A percentile compares a stretch with the other conserved stretches of the same genome.
phyloP scores from a whole-genome alignment of 2,888 invertebrate genomes.

The Dryococelus australis region DNA sequence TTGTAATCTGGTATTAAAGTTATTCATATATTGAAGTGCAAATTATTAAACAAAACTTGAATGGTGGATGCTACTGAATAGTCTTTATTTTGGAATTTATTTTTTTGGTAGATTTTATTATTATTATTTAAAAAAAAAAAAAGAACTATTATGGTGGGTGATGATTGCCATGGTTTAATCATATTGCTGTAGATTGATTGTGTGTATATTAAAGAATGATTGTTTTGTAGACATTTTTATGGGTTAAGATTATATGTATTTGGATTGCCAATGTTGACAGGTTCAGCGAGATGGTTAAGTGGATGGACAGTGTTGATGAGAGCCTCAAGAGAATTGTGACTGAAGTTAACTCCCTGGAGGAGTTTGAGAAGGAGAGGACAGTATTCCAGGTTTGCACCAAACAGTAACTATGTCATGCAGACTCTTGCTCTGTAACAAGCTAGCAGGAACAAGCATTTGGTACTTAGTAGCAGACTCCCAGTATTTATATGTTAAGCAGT shows the following conservation, averaged over 20 bases:
- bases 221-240: not conserved
- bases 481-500: too few species aligned
- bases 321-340: conserved; percentile 83
- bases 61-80: too few species aligned
- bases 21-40: too few species aligned
- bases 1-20: too few species aligned
- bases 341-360: conserved; percentile 85
- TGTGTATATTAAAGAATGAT: not conserved
- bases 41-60: too few species aligned
- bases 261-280: conserved; percentile 52
- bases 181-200: not conserved
- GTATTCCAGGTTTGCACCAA: conserved; percentile 78
- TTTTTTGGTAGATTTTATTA: too few species aligned
- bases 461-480: not conserved
- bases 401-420: conserved; percentile 42
- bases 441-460: not conserved
- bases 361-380: conserved; percentile 88
- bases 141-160: too few species aligned
- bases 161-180: too few species aligned
- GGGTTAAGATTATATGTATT: not conserved
- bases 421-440: not conserved
- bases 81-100: too few species aligned
- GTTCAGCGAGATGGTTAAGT: conserved; percentile 80
- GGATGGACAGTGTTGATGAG: conserved; percentile 91
- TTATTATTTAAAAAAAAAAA: too few species aligned